Evolutionary conservation across 1,140 invertebrate genomes (phyloP), one percentile per base, ranked within the genome.

Genomic region (Atopsyche davidsoni): DNA sequence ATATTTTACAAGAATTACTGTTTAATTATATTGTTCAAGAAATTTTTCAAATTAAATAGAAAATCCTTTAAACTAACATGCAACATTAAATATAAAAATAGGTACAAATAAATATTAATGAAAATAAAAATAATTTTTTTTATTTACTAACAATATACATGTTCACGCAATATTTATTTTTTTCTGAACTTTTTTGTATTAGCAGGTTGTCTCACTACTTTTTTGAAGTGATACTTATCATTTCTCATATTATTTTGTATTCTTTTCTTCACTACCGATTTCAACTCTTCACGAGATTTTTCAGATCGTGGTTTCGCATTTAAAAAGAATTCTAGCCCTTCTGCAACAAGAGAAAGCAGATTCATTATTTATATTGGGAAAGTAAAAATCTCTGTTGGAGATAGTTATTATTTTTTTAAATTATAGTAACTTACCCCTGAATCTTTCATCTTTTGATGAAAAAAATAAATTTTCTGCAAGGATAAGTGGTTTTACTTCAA

Each of bases 181-280:
- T 43, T 42, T 49, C 41, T 36, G 38, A 55, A 31, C 43, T 49
- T 36, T n/a, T 39, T 46, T 13, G 42, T 46, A 19, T 51, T 47
- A 11, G 44, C 23, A 14, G 45, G 35, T 24, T 42, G 42, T 17
- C 45, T 46, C 21, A 22, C 32, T 6, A 46, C 39, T 42, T 56
- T 51, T 18, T 56, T 56, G 4, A 46, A 39, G 22, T 56, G 54
- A n/a, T 36, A 52, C 22, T 42, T 51, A 53, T 66, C 74, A 57
- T 78, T 81, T 38, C 71, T 71, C 31, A 72, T 63, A 56, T 78
- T 80, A 53, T 77, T 81, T 49, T 74, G 73, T 38, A 82, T 70
- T 62, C 80, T 76, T 42, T 75, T 71, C 57, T 75, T 78, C 50
- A 82, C 75, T 9, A 81, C 67, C 53, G 73, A 69, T 64, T 81